These are phyloP conservation scores for Hydropotes inermis DNA, from an alignment of 2,113 vertebrate genomes.

Conservation along the genomic window DNA sequence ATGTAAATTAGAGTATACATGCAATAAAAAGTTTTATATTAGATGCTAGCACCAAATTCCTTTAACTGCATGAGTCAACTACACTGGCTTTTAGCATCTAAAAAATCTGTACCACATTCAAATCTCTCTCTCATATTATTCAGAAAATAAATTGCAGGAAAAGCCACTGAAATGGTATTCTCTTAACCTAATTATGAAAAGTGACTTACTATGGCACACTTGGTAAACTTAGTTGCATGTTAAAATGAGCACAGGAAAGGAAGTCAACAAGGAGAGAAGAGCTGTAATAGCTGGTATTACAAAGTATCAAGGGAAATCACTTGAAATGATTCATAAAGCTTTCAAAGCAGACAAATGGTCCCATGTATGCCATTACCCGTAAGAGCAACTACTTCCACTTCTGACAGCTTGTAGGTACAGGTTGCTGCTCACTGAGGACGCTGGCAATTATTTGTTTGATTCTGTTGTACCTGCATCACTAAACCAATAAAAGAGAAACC, in stretches of 20 bases:
- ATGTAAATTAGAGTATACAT: background rate
- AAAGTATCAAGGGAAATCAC: constrained; percentile 27
- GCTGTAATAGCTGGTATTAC: background rate
- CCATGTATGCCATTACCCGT: background rate
- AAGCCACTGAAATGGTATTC: background rate
- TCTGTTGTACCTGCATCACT: constrained; percentile 18
- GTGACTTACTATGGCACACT: background rate
- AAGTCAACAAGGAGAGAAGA: background rate
- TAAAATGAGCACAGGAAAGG: background rate
- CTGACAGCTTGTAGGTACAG: background rate
- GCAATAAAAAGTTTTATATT: background rate
- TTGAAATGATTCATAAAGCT: constrained; percentile 60
- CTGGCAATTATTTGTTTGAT: constrained; percentile 29
- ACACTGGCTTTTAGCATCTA: background rate
- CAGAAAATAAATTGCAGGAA: background rate
- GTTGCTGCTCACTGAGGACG: background rate
- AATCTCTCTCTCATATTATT: background rate
- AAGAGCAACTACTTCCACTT: constrained; percentile 30
- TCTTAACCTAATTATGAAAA: background rate
- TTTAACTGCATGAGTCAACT: background rate
- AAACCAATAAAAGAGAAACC: constrained; percentile 35
- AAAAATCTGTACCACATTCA: background rate
- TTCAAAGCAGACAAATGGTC: constrained; percentile 40
- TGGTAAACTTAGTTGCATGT: background rate
- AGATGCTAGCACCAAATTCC: background rate